phyloP scores from a whole-genome alignment of 1,140 invertebrate genomes.

The Gonatopus flavifemur region DNA sequence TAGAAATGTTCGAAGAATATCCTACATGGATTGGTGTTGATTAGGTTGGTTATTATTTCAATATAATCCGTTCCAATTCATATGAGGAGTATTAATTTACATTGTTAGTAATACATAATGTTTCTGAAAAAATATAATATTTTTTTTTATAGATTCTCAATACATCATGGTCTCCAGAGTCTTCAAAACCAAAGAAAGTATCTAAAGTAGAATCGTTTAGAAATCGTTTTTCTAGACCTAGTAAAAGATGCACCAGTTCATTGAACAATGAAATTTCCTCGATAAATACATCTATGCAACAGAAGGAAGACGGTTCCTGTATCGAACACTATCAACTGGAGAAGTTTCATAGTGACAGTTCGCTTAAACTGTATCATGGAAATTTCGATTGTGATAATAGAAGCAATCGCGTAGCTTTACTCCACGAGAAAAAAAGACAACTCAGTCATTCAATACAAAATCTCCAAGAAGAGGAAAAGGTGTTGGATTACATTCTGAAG shows the following conservation, averaged over 20 bases:
- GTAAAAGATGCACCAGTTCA: slow-evolving; percentile 24
- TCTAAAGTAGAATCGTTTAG: slow-evolving; percentile 63
- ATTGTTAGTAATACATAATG: too few relatives aligned
- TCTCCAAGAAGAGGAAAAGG: slow-evolving; percentile 41
- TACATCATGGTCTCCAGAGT: slow-evolving; percentile 16
- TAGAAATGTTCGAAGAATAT: too few relatives aligned
- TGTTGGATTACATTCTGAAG: slow-evolving; percentile 42
- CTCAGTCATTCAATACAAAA: slow-evolving; percentile 44
- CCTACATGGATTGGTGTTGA: too few relatives aligned
- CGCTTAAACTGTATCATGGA: slow-evolving; percentile 20
- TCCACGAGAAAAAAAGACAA: slow-evolving; percentile 34
- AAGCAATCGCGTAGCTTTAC: slow-evolving; percentile 5
- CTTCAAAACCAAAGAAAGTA: slow-evolving; percentile 53
- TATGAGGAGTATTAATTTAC: too few relatives aligned
- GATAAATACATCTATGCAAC: slow-evolving; percentile 34
- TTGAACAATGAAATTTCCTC: slow-evolving; percentile 17
- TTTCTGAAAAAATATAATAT: too few relatives aligned
- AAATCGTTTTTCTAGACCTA: slow-evolving; percentile 57
- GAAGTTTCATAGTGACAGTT: slow-evolving; percentile 49
- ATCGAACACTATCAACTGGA: slow-evolving; percentile 38
- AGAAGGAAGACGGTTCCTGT: slow-evolving; percentile 31
- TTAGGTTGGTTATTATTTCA: too few relatives aligned
- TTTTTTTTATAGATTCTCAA: slow-evolving; percentile 2
- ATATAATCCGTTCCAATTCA: too few relatives aligned
- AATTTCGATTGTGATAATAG: background rate